A percentile compares a stretch with the other conserved stretches of the same genome.
Conservation (phyloP, 2,113 vertebrate genomes). For the Otolemur garnettii region DNA sequence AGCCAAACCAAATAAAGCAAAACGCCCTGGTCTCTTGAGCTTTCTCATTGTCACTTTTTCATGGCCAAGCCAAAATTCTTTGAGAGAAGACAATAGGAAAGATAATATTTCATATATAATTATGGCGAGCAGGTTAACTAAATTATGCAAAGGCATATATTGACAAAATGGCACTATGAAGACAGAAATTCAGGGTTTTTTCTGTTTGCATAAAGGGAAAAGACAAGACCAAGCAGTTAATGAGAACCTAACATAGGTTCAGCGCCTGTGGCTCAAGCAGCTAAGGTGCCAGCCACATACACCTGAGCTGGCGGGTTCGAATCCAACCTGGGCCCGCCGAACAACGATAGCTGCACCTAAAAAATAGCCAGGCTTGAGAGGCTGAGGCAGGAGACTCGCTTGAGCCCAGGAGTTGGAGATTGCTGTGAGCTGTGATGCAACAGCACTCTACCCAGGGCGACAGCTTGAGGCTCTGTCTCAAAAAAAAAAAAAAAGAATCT, state of each 20-base stretch:
- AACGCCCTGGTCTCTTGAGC: neutral
- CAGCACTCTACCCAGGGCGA: too few species aligned
- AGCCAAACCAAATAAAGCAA: slow-evolving; percentile 53
- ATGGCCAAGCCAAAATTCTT: slow-evolving; percentile 9
- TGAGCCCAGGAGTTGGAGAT: too few species aligned
- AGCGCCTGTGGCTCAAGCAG: too few species aligned
- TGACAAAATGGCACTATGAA: neutral
- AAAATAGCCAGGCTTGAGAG: too few species aligned
- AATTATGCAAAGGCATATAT: neutral
- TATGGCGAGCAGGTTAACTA: neutral
- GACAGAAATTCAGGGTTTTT: neutral
- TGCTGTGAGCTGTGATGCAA: too few species aligned
- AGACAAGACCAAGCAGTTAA: neutral
- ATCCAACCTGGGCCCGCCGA: too few species aligned
- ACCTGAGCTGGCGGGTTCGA: too few species aligned
- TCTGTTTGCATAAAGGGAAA: neutral
- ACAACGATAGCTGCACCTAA: too few species aligned
- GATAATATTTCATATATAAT: slow-evolving; percentile 32
- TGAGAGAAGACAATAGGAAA: neutral
- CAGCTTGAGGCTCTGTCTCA: too few species aligned
- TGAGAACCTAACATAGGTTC: neutral
- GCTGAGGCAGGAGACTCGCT: too few species aligned
- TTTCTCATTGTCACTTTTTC: neutral
- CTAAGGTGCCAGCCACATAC: too few species aligned
- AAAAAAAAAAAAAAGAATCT: neutral